Conservation (phyloP, 2,113 vertebrate genomes). For the Semnopithecus entellus region DNA sequence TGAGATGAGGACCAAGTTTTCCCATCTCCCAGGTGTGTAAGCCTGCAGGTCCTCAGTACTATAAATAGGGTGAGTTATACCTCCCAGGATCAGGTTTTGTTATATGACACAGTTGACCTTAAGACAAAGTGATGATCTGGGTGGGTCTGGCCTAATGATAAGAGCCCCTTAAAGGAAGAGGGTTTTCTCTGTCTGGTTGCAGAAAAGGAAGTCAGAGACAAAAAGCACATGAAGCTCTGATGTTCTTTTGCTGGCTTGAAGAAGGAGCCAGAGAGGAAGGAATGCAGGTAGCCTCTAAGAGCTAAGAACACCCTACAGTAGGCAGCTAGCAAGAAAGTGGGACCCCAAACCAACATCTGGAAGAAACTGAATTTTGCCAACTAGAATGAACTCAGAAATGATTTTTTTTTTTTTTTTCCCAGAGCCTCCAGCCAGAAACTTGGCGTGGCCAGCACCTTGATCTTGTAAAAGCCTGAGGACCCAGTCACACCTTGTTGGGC, state of each 20-base stretch:
- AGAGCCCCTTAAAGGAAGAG: background rate
- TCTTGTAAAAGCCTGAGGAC: background rate
- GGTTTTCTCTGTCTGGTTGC: background rate
- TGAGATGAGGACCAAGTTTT: background rate
- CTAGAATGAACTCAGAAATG: background rate
- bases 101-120: background rate
- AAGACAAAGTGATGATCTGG: background rate
- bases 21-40: no score
- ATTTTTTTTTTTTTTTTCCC: background rate
- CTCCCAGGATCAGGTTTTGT: no score
- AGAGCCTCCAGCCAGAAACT: no score
- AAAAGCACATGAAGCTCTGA: background rate
- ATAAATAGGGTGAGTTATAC: rapidly evolving
- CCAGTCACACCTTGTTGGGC: no score
- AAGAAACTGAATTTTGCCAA: background rate
- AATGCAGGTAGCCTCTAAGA: background rate
- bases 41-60: rapidly evolving
- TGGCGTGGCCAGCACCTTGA: rapidly evolving
- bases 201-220: background rate
- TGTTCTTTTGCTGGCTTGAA: background rate
- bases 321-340: background rate
- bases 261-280: background rate
- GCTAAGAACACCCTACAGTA: background rate
- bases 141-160: background rate
- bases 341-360: rapidly evolving